Base-by-base conservation (phyloP, 2,113 vertebrate species). In the Coptodon bakossiorum region DNA sequence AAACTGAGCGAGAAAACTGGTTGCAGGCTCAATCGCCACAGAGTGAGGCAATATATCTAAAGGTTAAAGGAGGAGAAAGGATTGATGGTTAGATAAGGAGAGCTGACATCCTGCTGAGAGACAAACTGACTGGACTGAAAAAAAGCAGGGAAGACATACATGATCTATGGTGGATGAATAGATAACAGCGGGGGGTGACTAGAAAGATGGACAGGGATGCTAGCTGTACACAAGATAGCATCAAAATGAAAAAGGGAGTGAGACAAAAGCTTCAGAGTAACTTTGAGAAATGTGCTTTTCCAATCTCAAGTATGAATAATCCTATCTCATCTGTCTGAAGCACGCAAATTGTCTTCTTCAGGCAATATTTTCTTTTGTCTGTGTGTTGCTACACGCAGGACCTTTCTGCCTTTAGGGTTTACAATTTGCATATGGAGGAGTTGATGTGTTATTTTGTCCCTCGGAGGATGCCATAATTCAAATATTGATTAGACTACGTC, bases 21-120 rank as follows among this genome's bases (percentile, higher is more conserved):
- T 57, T 45, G 66, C 45, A 9, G 10, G 34, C 52, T 59, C 5
- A 5, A 12, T 79, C 7, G 34, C 86, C 12, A 31, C 66, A 76
- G 68, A 61, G 34, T 79, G 43, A 76, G 43, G n/a, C 9, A n/a
- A 88, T 81, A 57, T 85, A 88, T 88, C 34, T 84, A 57, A 10
- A 71, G 11, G 31, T 43, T 52, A 14, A 89, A 27, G 54, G 16
- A 85, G 43, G 61, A 38, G 82, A 19, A 24, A 80, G 45, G 84
- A 82, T 84, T 83, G 82, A 83, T 90, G 80, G 38, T 82, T 84
- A 10, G 68, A 90, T 87, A 88, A 86, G 80, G 66, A 73, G 38
- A 86, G 81, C 71, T 84, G 61, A 54, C 66, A 27, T 71, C 89
- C 88, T 29, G 89, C 90, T 84, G 91, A 43, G 85, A 89, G 56